Conservation (phyloP, 1,140 invertebrate genomes). For the Drosophila pachea region DNA sequence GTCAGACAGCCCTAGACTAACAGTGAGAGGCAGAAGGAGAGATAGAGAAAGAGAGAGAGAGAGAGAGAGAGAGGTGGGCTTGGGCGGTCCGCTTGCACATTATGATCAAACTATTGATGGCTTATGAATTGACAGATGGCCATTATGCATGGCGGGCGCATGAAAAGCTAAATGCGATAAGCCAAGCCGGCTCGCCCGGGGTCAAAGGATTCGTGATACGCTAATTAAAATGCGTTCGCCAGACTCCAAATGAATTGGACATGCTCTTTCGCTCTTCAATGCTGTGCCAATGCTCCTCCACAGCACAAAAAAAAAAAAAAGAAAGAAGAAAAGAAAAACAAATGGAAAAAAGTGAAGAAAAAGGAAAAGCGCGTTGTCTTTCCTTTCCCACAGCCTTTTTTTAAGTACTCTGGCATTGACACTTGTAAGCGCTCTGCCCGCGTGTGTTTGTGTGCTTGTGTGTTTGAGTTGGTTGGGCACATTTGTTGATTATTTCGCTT, state of each 20-base stretch:
- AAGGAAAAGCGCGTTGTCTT: constrained; percentile 11
- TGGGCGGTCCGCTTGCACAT: constrained; percentile 47
- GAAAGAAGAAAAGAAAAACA: constrained; percentile 9
- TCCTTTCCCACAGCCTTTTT: constrained; percentile 31
- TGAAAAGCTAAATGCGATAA: background rate
- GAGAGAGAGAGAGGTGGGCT: background rate
- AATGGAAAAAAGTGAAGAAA: constrained; percentile 9
- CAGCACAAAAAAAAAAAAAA: background rate
- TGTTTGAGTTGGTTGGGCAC: constrained; percentile 52
- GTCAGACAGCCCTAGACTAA: constrained; percentile 8
- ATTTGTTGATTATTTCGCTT: constrained; percentile 76
- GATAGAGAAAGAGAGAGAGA: background rate
- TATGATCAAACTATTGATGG: constrained; percentile 74
- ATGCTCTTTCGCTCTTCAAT: constrained; percentile 25
- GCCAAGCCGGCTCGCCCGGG: background rate
- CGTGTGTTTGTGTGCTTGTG: constrained; percentile 12
- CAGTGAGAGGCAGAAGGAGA: too few species aligned
- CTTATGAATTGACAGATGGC: constrained; percentile 51
- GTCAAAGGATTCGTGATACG: constrained; percentile 55
- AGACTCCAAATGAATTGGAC: constrained; percentile 42
- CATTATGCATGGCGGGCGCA: constrained; percentile 53
- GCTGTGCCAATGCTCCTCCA: background rate
- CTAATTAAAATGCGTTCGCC: constrained; percentile 65
- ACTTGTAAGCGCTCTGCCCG: constrained; percentile 56
- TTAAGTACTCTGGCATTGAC: constrained; percentile 57